Conservation (phyloP, 2,888 invertebrate genomes). For the Tetramorium bicarinatum region DNA sequence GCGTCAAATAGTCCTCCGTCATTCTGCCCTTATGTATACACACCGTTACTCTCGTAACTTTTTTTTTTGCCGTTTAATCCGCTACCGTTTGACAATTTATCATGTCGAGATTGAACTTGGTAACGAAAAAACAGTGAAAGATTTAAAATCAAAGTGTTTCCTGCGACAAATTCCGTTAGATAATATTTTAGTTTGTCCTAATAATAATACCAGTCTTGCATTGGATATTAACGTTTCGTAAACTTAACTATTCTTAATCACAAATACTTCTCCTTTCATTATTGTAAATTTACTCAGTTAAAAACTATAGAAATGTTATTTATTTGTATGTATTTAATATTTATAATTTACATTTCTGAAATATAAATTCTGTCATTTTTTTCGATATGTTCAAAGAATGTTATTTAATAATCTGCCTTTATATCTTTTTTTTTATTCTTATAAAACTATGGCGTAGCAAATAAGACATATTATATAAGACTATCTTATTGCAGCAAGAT, state of each 20-base stretch:
- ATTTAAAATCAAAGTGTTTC: background rate
- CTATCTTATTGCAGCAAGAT: background rate
- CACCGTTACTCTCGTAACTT: conserved; percentile 49
- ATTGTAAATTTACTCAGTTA: background rate
- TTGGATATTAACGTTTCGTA: background rate
- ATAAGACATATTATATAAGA: background rate
- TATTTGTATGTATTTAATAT: background rate
- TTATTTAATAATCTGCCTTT: background rate
- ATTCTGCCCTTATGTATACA: conserved; percentile 46
- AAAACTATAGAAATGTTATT: background rate
- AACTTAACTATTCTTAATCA: background rate
- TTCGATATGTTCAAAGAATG: background rate
- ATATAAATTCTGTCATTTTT: background rate
- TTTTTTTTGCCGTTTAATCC: conserved; percentile 30
- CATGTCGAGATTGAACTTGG: conserved; percentile 1
- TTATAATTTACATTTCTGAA: background rate
- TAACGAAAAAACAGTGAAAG: conserved; percentile 5
- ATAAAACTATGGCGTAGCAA: background rate
- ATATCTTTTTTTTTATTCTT: background rate
- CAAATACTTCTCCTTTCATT: background rate
- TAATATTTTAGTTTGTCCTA: background rate
- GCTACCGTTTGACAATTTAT: conserved; percentile 34
- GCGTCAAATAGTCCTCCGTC: conserved; percentile 68
- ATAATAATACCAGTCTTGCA: background rate
- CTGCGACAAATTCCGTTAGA: background rate